Base-by-base conservation (phyloP, 1,140 invertebrate species). In the Leptopilina boulardi region DNA sequence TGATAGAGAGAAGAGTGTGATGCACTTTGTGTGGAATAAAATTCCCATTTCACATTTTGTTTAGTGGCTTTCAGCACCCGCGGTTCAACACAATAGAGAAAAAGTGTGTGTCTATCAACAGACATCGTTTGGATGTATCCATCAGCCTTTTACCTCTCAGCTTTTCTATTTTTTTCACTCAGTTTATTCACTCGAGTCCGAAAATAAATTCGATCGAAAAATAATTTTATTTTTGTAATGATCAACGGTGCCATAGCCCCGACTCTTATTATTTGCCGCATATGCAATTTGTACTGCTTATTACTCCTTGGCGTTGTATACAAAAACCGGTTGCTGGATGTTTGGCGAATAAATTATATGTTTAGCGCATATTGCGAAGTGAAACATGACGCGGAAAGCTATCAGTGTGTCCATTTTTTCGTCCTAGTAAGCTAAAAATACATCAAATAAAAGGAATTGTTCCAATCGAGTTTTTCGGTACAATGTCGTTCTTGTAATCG, bases 341-440 rank as follows among this genome's bases (percentile, higher is more conserved):
- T 77, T 77, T 73, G 75, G 5, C 34, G 75, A 77, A 77, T 77
- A 77, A 77, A 77, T 77, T 77, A 73, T 41, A 73, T 47, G 59
- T 66, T 77, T 66, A 73, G 71, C 51, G 75, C 75, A 73, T 44
- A 73, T 59, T 21, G 9, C 18, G 42, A 42, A 54, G 44, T 44
- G 74, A 76, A 18, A 71, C 70, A 70, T 47, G 44, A 71, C 71
- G 75, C 70, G 56, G 54, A 56, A 56, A 51, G 3, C 26, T 54
- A 13, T 23, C n/a, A 56, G 26, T 3, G n/a, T 23, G n/a, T 73
- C 1, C 5, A 30, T 30, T 44, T 73, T 72, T 44, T 44, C 70
- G 70, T 3, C 19, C 38, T 47, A 3, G 13, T 44, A 11, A 11
- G 38, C 26, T 34, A 6, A 30, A 47, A 19, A 51, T 56, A 74